Percentiles rank a stretch among this genome's conserved stretches.
These are phyloP conservation scores for Eumerus sabulonum DNA, from an alignment of 2,888 invertebrate genomes.

Conservation along the genomic window DNA sequence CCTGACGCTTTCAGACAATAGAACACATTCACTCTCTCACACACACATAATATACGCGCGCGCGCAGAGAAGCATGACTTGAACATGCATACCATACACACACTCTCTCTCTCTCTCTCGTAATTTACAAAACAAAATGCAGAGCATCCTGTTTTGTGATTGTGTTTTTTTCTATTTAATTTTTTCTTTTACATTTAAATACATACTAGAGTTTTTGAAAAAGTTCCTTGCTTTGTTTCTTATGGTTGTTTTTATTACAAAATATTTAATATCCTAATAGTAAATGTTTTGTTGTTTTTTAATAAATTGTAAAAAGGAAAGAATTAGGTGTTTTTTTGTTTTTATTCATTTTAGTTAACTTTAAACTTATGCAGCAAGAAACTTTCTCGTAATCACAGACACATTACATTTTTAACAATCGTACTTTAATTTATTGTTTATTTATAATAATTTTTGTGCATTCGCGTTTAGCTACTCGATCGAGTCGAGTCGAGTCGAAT, in stretches of 20 bases:
- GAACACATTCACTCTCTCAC: slow-evolving; percentile 57
- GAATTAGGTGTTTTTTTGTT: slow-evolving; percentile 61
- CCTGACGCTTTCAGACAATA: slow-evolving; percentile 47
- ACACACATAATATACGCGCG: slow-evolving; percentile 68
- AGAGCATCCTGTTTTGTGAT: slow-evolving; percentile 7
- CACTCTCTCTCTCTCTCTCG: no score
- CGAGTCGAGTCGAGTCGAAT: slow-evolving; percentile 31
- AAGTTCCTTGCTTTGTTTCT: slow-evolving; percentile 67
- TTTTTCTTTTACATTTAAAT: slow-evolving; percentile 43
- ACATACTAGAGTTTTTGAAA: slow-evolving; percentile 68
- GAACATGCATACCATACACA: slow-evolving; percentile 39
- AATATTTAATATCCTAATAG: slow-evolving; percentile 67
- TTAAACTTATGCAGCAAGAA: slow-evolving; percentile 63
- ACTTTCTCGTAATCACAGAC: slow-evolving; percentile 69
- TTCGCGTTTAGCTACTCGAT: slow-evolving; percentile 51
- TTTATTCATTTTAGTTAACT: slow-evolving; percentile 67
- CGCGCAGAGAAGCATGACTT: slow-evolving; percentile 56
- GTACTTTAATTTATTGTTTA: slow-evolving; percentile 39
- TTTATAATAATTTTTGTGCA: slow-evolving; percentile 37
- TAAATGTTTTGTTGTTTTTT: slow-evolving; percentile 57
- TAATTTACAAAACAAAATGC: slow-evolving; percentile 26
- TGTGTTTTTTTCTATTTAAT: slow-evolving; percentile 18
- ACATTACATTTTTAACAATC: slow-evolving; percentile 69
- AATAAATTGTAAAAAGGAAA: slow-evolving; percentile 67
- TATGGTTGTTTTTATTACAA: slow-evolving; percentile 52